These are phyloP conservation scores for Brevimyrus niger DNA, from an alignment of 2,113 vertebrate species.

Conservation along the genomic window DNA sequence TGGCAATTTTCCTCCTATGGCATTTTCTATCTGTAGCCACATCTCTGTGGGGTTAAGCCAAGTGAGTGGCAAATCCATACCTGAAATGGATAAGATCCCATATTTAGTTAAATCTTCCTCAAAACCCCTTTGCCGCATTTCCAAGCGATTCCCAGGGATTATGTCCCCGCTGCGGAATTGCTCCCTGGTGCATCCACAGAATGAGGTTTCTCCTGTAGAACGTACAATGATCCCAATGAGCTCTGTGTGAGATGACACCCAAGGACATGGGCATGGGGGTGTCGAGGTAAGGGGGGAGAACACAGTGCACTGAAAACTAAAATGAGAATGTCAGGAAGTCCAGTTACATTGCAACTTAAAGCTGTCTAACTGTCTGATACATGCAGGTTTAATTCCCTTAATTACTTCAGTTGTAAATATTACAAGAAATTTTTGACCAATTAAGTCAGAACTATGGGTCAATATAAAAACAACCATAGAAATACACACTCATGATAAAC, in stretches of 20 bases:
- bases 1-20: neutral
- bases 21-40: neutral
- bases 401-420: neutral
- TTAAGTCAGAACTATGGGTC: neutral
- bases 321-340: neutral
- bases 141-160: neutral
- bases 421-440: neutral
- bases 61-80: neutral
- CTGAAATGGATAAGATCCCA: neutral
- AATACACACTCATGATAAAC: neutral
- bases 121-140: neutral
- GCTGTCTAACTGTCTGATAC: neutral
- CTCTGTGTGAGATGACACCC: neutral
- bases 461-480: neutral
- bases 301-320: neutral
- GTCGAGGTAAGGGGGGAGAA: neutral
- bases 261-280: neutral
- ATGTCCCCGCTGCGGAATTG: neutral
- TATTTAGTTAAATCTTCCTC: neutral
- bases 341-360: neutral
- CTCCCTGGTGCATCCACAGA: neutral
- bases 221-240: neutral
- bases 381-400: neutral
- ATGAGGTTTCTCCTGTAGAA: neutral
- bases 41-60: neutral